Evolutionary conservation across 2,797 vertebrate genomes (phyloP), one percentile per base, ranked within the genome.

Genomic region (Cossypha dichroa): DNA sequence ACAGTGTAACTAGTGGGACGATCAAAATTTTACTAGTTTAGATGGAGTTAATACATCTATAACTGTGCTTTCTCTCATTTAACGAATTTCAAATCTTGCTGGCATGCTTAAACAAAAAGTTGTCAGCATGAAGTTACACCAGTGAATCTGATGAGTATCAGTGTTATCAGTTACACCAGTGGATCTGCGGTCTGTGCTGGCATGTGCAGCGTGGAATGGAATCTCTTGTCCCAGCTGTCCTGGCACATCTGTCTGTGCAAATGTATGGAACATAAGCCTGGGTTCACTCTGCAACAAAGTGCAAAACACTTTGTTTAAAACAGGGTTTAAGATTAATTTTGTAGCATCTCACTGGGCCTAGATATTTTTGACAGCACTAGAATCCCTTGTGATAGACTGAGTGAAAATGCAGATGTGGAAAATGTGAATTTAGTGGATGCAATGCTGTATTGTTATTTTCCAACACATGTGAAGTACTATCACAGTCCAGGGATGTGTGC

Each of bases 41-140:
- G 40, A 10, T n/a, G 41, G 26, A 45, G 16, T 29, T 41, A 12
- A 63, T 21, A 5, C 4, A 12, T 2, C 0, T n/a, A 6, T 6
- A 74, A 48, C 9, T 15, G 9, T 41, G 14, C 15, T 69, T 90
- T 63, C 66, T 38, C 25, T 46, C 13, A 6, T 38, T 55, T 67
- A 59, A 63, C 4, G 2, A 13, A 23, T 64, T 77, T 36, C 22
- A 75, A 12, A n/a, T 26, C 73, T 41, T 48, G 26, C 11, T 69
- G 26, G 31, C 40, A 15, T 22, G 34, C 15, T 20, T 45, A 31
- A 87, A 28, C 36, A 46, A 40, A 38, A 68, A 72, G 46, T 5
- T 48, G 2, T 29, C n/a, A 68, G 25, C 48, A 51, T 18, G 52
- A 29, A 34, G 20, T 18, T 29, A 40, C 11, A 31, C 8, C 4